Percentiles rank a stretch among this genome's conserved stretches.
Conservation (phyloP, 2,888 invertebrate genomes). For the Linhomoeus sp. region DNA sequence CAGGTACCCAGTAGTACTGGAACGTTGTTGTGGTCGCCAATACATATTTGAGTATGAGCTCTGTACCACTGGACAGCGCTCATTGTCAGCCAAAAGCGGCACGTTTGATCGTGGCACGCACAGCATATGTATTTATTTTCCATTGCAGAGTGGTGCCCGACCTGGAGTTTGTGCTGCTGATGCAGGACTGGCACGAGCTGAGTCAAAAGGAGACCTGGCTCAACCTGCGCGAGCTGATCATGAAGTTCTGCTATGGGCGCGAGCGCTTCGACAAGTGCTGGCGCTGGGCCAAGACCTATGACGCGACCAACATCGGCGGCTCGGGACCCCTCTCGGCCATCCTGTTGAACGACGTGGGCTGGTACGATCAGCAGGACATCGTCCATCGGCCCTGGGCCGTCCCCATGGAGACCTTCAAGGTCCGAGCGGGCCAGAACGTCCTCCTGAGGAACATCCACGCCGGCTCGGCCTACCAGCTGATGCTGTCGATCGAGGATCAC, state of each 20-base stretch:
- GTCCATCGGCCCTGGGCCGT: conserved; percentile 10
- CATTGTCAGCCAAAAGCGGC: too few species aligned
- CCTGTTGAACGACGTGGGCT: conserved; percentile 18
- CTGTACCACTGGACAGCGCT: too few species aligned
- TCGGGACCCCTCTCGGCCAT: conserved; percentile 20
- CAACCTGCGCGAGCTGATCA: conserved; percentile 14
- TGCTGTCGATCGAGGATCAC: conserved; percentile 18
- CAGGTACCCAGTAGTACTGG: too few species aligned
- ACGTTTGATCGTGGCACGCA: too few species aligned
- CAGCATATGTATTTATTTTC: too few species aligned
- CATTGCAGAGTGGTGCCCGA: conserved; percentile 6
- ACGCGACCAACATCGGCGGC: conserved; percentile 20
- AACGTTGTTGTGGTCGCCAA: too few species aligned
- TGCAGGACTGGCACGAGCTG: conserved; percentile 19
- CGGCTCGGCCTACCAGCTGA: conserved; percentile 18
- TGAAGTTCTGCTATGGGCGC: conserved; percentile 22
- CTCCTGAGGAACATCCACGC: conserved; percentile 18
- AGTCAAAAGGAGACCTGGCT: conserved; percentile 13
- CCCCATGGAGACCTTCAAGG: conserved; percentile 14
- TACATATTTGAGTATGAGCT: too few species aligned
- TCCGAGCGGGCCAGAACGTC: conserved; percentile 11
- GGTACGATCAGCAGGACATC: conserved; percentile 16
- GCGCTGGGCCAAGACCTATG: conserved; percentile 17
- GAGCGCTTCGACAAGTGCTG: conserved; percentile 17
- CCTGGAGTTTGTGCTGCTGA: conserved; percentile 15